These are phyloP conservation scores for Rhagoletis pomonella DNA, from an alignment of 1,140 invertebrate genomes.

Conservation along the genomic window DNA sequence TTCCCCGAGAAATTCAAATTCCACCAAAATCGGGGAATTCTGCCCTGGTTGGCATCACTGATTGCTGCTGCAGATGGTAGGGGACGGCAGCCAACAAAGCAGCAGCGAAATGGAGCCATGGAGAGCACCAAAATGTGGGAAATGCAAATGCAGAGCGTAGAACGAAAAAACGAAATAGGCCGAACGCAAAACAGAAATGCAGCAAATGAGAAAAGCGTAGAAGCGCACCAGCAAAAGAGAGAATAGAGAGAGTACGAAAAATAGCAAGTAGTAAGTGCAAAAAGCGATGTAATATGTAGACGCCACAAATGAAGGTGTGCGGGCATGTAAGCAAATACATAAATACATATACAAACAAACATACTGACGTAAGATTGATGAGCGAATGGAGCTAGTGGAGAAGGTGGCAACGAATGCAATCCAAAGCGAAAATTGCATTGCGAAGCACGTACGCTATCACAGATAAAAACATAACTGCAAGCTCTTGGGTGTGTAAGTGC, in stretches of 20 bases:
- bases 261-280: slow-evolving; percentile 2
- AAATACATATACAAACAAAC: no score
- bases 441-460: slow-evolving; percentile 11
- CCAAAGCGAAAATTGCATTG: slow-evolving; percentile 16
- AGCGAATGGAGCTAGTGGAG: neutral
- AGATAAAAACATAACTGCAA: neutral
- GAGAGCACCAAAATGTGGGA: slow-evolving; percentile 24
- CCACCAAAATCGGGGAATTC: no score
- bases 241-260: slow-evolving; percentile 10
- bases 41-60: no score
- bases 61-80: neutral
- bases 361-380: no score
- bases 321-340: no score
- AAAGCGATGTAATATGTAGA: neutral
- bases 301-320: no score
- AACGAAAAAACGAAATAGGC: slow-evolving; percentile 46
- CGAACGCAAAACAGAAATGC: slow-evolving; percentile 52
- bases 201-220: slow-evolving; percentile 44
- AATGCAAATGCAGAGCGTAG: slow-evolving; percentile 21
- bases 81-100: neutral
- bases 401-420: slow-evolving; percentile 41
- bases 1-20: no score
- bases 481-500: neutral
- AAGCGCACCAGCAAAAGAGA: slow-evolving; percentile 26
- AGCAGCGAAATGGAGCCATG: slow-evolving; percentile 33